These are phyloP conservation scores for Drosophila sp. DNA, from an alignment of 1,140 invertebrate species.

Conservation along the genomic window DNA sequence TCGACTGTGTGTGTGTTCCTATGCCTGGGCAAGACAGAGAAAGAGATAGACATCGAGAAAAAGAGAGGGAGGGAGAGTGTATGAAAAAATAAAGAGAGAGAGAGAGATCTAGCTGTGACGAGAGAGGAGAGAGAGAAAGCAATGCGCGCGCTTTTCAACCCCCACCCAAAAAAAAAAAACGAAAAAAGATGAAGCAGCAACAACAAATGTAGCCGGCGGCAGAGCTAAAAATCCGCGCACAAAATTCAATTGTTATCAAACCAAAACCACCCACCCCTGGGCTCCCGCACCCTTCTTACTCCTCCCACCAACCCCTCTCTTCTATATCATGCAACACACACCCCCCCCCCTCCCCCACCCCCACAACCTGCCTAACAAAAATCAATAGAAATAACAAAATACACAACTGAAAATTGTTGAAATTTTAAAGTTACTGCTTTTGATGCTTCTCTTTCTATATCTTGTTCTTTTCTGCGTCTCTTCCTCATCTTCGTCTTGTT, in stretches of 20 bases:
- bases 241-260: conserved; percentile 56
- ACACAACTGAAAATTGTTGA: conserved; percentile 50
- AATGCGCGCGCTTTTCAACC: conserved; percentile 78
- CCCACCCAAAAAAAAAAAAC: conserved; percentile 43
- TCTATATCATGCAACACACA: background rate
- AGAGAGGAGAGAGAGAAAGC: conserved; percentile 35
- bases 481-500: background rate
- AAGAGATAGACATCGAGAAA: background rate
- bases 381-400: conserved; percentile 82
- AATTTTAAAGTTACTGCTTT: conserved; percentile 28
- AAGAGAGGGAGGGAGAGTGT: conserved; percentile 3
- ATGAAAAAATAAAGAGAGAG: conserved; percentile 14
- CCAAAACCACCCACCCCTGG: conserved; percentile 4
- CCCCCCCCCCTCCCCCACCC: background rate
- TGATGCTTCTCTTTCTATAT: conserved; percentile 29
- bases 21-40: conserved; percentile 30
- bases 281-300: conserved; percentile 28
- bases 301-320: conserved; percentile 3
- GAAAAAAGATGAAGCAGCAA: conserved; percentile 7
- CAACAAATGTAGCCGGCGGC: conserved; percentile 20
- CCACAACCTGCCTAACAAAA: conserved; percentile 52
- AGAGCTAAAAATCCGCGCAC: conserved; percentile 44
- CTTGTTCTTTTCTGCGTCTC: background rate
- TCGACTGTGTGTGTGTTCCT: conserved; percentile 40
- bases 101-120: conserved; percentile 27